Conservation (phyloP, 2,888 invertebrate species). For the Listrodromus nycthemerus region DNA sequence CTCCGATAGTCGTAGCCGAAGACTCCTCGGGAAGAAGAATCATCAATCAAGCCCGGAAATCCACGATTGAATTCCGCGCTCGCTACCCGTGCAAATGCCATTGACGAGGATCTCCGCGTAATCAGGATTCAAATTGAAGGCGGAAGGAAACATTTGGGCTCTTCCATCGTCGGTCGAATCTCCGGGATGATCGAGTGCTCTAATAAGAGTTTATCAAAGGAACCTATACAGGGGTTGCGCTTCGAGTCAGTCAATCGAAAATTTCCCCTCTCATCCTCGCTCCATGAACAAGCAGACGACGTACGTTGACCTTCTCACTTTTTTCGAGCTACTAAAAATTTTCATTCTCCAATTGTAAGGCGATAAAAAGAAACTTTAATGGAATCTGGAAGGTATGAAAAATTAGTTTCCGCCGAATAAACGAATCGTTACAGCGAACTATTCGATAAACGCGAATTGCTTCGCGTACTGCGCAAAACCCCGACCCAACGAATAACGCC, state of each 20-base stretch:
- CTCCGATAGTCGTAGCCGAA: neutral
- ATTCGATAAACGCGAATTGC: neutral
- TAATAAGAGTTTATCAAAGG: neutral
- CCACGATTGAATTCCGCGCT: slow-evolving; percentile 35
- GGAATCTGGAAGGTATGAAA: neutral
- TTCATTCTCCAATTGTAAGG: neutral
- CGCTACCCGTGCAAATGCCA: neutral
- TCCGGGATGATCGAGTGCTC: slow-evolving; percentile 28
- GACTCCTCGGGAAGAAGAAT: slow-evolving; percentile 5
- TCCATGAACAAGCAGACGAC: neutral
- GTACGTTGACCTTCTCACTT: neutral
- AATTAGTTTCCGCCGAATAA: neutral
- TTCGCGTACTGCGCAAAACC: neutral
- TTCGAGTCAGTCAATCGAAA: neutral
- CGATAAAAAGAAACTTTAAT: neutral
- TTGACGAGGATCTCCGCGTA: slow-evolving; percentile 9
- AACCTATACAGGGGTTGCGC: neutral
- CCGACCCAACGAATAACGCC: neutral
- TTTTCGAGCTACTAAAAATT: neutral
- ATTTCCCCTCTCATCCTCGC: neutral
- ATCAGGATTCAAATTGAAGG: slow-evolving; percentile 53
- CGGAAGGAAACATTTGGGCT: neutral
- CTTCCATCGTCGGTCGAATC: slow-evolving; percentile 2
- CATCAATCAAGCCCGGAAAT: slow-evolving; percentile 38
- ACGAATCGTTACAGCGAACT: neutral